phyloP scores from a whole-genome alignment of 2,888 invertebrate genomes.

The Drosophila kambysellisi region DNA sequence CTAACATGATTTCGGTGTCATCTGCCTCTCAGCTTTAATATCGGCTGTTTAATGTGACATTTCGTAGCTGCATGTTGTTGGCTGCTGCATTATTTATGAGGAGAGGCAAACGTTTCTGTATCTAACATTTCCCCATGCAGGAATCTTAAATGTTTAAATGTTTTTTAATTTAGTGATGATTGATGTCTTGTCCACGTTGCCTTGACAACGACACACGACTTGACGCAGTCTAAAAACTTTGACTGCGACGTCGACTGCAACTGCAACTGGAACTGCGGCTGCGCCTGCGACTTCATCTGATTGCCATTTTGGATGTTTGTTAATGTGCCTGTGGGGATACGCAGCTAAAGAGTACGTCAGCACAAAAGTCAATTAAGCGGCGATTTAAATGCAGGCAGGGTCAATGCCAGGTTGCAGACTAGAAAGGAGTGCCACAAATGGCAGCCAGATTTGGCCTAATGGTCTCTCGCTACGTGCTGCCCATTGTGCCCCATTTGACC shows the following conservation, averaged over 20 bases:
- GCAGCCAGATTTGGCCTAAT: slow-evolving; percentile 59
- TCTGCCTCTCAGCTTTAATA: slow-evolving; percentile 82
- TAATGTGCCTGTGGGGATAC: slow-evolving; percentile 65
- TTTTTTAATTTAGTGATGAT: slow-evolving; percentile 80
- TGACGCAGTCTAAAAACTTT: slow-evolving; percentile 36
- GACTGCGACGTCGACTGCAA: slow-evolving; percentile 3
- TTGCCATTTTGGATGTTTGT: slow-evolving; percentile 13
- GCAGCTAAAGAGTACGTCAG: slow-evolving; percentile 39
- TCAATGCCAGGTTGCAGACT: slow-evolving; percentile 61
- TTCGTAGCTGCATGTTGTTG: slow-evolving; percentile 60
- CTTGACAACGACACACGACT: slow-evolving; percentile 70
- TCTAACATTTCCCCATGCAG: slow-evolving; percentile 65
- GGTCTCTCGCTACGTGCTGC: slow-evolving; percentile 56
- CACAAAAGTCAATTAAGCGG: slow-evolving; percentile 74
- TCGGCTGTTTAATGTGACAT: slow-evolving; percentile 80
- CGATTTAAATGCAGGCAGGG: slow-evolving; percentile 76
- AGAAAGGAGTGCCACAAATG: slow-evolving; percentile 64
- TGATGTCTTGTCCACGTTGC: slow-evolving; percentile 77
- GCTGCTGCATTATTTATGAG: slow-evolving; percentile 76
- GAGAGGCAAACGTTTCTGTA: slow-evolving; percentile 32
- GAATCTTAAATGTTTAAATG: slow-evolving; percentile 80
- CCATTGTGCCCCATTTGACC: slow-evolving; percentile 77
- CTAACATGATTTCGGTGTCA: slow-evolving; percentile 84
- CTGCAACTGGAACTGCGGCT: slow-evolving; percentile 2
- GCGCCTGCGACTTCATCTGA: slow-evolving; percentile 18